These are phyloP conservation scores for Torymus tubicola DNA, from an alignment of 2,888 invertebrate species.

Conservation along the genomic window DNA sequence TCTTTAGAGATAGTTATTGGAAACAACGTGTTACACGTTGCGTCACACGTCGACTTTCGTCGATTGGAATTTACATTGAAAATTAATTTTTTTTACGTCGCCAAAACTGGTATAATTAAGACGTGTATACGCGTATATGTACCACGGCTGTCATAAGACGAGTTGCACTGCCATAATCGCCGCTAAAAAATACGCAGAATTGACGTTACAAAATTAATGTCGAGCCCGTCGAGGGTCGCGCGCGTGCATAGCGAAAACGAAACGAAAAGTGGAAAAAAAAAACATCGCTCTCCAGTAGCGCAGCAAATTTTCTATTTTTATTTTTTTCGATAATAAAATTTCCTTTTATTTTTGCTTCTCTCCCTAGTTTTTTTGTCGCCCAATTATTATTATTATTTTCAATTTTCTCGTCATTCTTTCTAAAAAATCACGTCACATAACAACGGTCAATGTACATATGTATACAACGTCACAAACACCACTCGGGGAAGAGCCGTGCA, in stretches of 20 bases:
- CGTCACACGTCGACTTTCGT: too few relatives aligned
- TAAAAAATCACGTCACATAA: constrained; percentile 59
- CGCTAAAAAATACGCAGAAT: too few relatives aligned
- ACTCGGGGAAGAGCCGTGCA: constrained; percentile 55
- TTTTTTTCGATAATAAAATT: constrained; percentile 62
- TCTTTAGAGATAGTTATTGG: too few relatives aligned
- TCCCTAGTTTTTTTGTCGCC: constrained; percentile 34
- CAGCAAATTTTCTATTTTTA: constrained; percentile 27
- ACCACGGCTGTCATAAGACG: too few relatives aligned
- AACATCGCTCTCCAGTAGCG: constrained; percentile 71
- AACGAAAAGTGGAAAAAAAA: constrained; percentile 59
- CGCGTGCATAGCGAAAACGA: constrained; percentile 14
- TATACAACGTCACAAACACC: constrained; percentile 56
- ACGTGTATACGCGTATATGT: too few relatives aligned
- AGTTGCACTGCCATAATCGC: too few relatives aligned
- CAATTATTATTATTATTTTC: constrained; percentile 15
- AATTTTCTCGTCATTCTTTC: constrained; percentile 24
- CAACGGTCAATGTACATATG: constrained; percentile 64
- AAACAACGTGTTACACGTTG: too few relatives aligned
- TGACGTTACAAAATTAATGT: neutral
- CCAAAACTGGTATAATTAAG: too few relatives aligned
- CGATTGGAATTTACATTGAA: too few relatives aligned
- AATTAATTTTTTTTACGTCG: too few relatives aligned
- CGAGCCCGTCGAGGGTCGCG: neutral
- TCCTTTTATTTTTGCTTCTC: constrained; percentile 43